phyloP scores from a whole-genome alignment of 2,113 vertebrate species.

The Romanogobio albipinnatus region DNA sequence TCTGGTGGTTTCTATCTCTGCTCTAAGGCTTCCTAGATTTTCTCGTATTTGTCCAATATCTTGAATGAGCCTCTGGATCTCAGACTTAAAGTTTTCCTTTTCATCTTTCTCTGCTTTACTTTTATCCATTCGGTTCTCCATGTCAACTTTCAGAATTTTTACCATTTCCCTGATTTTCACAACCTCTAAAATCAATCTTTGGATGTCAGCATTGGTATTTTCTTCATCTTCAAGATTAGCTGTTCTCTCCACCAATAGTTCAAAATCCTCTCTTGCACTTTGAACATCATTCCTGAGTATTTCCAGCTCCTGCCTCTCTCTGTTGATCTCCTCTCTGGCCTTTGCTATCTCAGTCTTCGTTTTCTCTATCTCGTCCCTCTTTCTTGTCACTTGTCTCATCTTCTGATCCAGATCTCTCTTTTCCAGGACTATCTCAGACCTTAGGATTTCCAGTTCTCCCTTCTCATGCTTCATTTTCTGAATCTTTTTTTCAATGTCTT shows the following conservation, averaged over 20 bases:
- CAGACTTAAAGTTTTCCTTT: slow-evolving; percentile 43
- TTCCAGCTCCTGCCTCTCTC: slow-evolving; percentile 30
- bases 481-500: slow-evolving; percentile 50
- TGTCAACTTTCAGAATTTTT: slow-evolving; percentile 20
- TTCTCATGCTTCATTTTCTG: slow-evolving; percentile 52
- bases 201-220: slow-evolving; percentile 19
- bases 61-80: slow-evolving; percentile 49
- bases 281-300: slow-evolving; percentile 20
- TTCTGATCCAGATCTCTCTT: slow-evolving; percentile 54
- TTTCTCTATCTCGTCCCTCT: slow-evolving; percentile 42
- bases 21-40: slow-evolving; percentile 29
- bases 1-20: slow-evolving; percentile 37
- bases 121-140: slow-evolving; percentile 28
- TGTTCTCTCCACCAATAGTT: slow-evolving; percentile 29
- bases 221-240: slow-evolving; percentile 12
- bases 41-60: slow-evolving; percentile 45
- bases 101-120: slow-evolving; percentile 27
- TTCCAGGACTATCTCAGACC: slow-evolving; percentile 54
- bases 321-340: slow-evolving; percentile 39
- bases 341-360: slow-evolving; percentile 40
- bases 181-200: slow-evolving; percentile 39
- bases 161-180: slow-evolving; percentile 42
- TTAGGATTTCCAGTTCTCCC: slow-evolving; percentile 56
- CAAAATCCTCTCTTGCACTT: slow-evolving; percentile 47
- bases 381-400: slow-evolving; percentile 52